Evolutionary conservation across 2,888 invertebrate genomes (phyloP).

Genomic region (Mesorhabditis sp.): DNA sequence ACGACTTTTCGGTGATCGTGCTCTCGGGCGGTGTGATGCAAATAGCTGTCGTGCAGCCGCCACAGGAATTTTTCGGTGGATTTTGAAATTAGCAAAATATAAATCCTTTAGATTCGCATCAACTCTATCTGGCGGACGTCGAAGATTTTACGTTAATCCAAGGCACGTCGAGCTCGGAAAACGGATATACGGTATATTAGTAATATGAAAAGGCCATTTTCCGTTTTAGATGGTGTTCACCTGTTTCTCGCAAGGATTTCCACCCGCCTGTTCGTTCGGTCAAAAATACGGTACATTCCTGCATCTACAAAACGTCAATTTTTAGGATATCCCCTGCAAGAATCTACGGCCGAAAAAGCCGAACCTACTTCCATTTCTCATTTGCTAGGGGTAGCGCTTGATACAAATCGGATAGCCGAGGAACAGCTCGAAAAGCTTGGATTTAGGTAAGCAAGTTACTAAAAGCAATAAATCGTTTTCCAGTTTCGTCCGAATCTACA

Average conservation of each 20-base stretch:
- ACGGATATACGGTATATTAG: background rate
- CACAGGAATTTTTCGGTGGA: slow-evolving; percentile 2
- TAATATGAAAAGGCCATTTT: background rate
- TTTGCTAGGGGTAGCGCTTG: background rate
- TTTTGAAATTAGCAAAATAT: background rate
- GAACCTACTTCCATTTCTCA: background rate
- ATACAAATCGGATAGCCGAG: background rate
- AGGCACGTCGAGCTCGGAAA: background rate
- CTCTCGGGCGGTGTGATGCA: background rate
- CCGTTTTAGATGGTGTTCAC: background rate
- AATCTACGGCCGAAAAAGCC: background rate
- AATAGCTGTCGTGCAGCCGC: background rate
- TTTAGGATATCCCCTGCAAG: too few relatives aligned
- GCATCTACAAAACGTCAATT: too few relatives aligned
- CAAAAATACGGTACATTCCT: background rate
- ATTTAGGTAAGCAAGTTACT: background rate
- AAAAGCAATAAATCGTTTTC: background rate
- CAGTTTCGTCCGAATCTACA: background rate
- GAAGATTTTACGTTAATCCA: background rate
- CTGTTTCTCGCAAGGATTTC: background rate
- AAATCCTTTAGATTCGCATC: background rate
- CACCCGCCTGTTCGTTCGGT: background rate
- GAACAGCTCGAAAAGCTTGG: background rate
- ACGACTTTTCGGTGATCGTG: background rate
- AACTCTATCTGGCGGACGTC: background rate